Conservation (phyloP, 2,797 vertebrate species). For the Sebastes hubbsi region DNA sequence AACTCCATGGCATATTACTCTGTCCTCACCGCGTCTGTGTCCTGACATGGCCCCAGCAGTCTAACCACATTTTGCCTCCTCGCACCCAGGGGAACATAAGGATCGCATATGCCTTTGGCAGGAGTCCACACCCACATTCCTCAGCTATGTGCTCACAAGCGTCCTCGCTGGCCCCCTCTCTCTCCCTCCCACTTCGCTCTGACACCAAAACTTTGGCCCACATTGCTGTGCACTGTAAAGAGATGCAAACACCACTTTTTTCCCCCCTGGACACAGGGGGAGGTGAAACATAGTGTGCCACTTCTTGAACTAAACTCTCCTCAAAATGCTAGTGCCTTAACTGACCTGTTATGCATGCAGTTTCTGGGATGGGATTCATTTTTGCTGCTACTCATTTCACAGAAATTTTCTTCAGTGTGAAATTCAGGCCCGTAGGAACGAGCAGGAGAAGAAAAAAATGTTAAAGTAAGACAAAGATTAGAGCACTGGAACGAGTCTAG, state of each 20-base stretch:
- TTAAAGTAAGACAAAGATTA: background rate
- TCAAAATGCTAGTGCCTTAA: background rate
- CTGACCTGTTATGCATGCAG: background rate
- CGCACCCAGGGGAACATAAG: constrained; percentile 76
- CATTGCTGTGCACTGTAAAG: constrained; percentile 54
- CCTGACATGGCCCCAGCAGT: constrained; percentile 72
- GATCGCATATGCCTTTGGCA: constrained; percentile 83
- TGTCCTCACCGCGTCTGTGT: constrained; percentile 65
- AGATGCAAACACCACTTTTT: constrained; percentile 53
- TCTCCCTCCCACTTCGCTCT: constrained; percentile 50
- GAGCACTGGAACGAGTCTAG: background rate
- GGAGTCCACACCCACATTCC: constrained; percentile 80
- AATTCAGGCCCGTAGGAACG: background rate
- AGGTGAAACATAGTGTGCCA: constrained; percentile 25
- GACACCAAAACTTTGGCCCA: constrained; percentile 71
- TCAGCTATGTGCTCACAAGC: constrained; percentile 72
- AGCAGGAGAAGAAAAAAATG: background rate
- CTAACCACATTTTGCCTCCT: constrained; percentile 63
- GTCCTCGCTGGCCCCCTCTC: constrained; percentile 36
- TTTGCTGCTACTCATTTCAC: background rate
- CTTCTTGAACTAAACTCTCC: background rate
- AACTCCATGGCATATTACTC: constrained; percentile 39
- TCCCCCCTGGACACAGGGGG: constrained; percentile 1
- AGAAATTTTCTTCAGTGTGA: background rate
- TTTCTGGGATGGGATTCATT: background rate